Base-by-base conservation (phyloP, 2,797 vertebrate genomes). In the Chrysocyon brachyurus region DNA sequence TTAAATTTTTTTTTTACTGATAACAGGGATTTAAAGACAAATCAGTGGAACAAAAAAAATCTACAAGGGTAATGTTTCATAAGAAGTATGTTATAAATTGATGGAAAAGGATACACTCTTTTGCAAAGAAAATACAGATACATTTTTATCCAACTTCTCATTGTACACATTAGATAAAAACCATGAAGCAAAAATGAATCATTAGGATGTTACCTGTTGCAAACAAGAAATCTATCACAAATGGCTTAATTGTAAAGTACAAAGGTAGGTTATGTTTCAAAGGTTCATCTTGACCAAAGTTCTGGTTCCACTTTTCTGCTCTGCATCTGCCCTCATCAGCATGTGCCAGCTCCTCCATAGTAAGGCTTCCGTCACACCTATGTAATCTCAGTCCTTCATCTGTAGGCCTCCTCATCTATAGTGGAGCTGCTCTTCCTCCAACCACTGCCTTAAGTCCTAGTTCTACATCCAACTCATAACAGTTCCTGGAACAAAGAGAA, bases 21-120 rank as follows among this genome's bases (percentile, higher is more conserved):
- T 64, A 63, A 63, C 15, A 61, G 14, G 22, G 24, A 95, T 64
- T 19, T 72, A 40, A 72, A 91, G 63, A 77, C 56, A 95, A 59
- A 22, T 24, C n/a, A n/a, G 15, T 46, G 56, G 21, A 72, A 46
- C n/a, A 78, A 63, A 91, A 63, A 31, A 85, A 70, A 91, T 33
- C 40, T 63, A 46, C 54, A 75, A 78, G 54, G 12, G 54, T 46
- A 15, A n/a, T 36, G 73, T 70, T 78, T n/a, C 73, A 12, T 28
- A 70, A 78, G n/a, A 14, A 54, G 19, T 5, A 63, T 36, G 15
- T 72, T 86, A 54, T 49, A 79, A 70, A 46, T 86, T 26, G n/a
- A 79, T 28, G 57, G 63, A 22, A 72, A 73, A 66, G 49, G 28
- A 70, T 11, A 70, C 7, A n/a, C 2, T 21, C 54, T 11, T 6